Conservation (phyloP, 2,797 vertebrate genomes). For the Lepus townsendii region DNA sequence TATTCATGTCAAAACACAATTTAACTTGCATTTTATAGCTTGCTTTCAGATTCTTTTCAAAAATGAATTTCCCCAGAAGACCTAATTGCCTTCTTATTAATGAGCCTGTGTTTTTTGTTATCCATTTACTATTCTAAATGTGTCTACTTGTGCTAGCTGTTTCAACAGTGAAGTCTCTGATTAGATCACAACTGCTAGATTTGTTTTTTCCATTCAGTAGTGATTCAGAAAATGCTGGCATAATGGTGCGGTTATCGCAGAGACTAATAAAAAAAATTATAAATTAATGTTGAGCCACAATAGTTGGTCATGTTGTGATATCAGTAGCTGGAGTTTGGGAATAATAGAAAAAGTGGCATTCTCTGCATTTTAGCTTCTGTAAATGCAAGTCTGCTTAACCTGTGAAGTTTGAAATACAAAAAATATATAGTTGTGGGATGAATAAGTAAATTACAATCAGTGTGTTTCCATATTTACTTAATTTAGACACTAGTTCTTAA, state of each 20-base stretch:
- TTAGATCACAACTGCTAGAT: slow-evolving; percentile 76
- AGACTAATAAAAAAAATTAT: slow-evolving; percentile 68
- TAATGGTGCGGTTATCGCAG: slow-evolving; percentile 53
- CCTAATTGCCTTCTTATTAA: slow-evolving; percentile 84
- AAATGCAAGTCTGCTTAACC: slow-evolving; percentile 32
- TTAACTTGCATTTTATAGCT: slow-evolving; percentile 79
- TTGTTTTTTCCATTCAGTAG: slow-evolving; percentile 80
- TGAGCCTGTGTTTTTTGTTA: slow-evolving; percentile 77
- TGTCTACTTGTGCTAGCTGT: slow-evolving; percentile 77
- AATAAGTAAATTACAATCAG: not conserved
- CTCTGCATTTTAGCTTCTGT: slow-evolving; percentile 18
- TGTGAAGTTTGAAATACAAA: slow-evolving; percentile 39
- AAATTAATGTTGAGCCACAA: slow-evolving; percentile 62
- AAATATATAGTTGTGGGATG: not conserved
- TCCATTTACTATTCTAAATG: slow-evolving; percentile 81
- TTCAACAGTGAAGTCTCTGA: slow-evolving; percentile 76
- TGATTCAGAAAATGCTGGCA: slow-evolving; percentile 75
- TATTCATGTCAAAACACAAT: slow-evolving; percentile 84
- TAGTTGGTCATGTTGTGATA: not conserved
- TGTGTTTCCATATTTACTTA: not conserved
- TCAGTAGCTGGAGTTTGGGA: not conserved
- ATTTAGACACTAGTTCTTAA: not conserved
- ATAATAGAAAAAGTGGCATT: not conserved
- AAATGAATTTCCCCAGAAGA: slow-evolving; percentile 84
- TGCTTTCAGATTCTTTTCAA: slow-evolving; percentile 77